A percentile compares a stretch with the other conserved stretches of the same genome.
Conservation (phyloP, 2,888 invertebrate genomes). For the Phyllotreta striolata region DNA sequence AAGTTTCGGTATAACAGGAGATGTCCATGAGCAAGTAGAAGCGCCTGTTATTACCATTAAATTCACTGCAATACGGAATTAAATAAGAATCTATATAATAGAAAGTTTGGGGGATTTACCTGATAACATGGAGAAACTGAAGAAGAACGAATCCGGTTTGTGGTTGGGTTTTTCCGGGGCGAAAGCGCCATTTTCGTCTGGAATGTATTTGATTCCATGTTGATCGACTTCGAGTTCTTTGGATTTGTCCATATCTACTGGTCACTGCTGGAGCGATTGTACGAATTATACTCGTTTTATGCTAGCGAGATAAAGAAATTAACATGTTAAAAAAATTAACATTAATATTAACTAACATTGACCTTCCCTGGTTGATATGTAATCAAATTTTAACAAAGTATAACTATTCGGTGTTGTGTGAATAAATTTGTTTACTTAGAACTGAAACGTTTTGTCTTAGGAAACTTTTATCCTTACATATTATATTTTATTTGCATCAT, state of each 20-base stretch:
- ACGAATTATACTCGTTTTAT: no score
- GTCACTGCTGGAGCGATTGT: not conserved
- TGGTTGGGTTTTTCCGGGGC: not conserved
- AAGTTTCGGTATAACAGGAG: constrained; percentile 45
- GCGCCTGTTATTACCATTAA: constrained; percentile 59
- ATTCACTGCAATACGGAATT: constrained; percentile 55
- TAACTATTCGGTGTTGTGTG: no score
- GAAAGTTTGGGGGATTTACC: no score
- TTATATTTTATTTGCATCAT: no score
- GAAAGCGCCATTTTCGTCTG: not conserved
- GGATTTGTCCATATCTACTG: not conserved
- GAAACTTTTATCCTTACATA: no score
- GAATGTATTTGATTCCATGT: not conserved
- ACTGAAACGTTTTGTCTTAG: no score
- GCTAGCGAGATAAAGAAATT: no score
- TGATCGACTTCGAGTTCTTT: not conserved
- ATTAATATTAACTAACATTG: no score
- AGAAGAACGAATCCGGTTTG: constrained; percentile 12
- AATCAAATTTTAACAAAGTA: no score
- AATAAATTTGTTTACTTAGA: no score
- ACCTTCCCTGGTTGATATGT: no score
- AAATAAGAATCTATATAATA: not conserved
- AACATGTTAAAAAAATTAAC: no score
- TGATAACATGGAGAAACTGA: constrained; percentile 9
- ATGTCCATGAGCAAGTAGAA: constrained; percentile 60